Conservation (phyloP, 2,888 invertebrate species). For the Dolichopus griseipennis region DNA sequence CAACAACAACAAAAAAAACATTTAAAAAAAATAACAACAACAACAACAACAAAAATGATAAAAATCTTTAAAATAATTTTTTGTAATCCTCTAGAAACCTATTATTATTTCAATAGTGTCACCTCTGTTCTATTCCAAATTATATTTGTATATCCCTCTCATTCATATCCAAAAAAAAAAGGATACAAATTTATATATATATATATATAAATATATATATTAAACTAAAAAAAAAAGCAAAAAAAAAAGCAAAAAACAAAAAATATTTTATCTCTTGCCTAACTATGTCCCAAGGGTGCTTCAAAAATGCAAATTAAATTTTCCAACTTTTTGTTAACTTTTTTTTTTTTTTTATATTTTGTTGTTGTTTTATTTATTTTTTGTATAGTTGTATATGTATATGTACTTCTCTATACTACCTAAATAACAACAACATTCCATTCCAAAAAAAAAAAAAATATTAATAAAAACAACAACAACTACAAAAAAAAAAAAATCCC, state of each 20-base stretch:
- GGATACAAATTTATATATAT: neutral
- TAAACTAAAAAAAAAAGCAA: too few species aligned
- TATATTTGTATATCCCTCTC: neutral
- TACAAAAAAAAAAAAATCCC: neutral
- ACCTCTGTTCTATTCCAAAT: conserved; percentile 1
- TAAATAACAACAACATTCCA: neutral
- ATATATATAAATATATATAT: neutral
- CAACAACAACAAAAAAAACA: neutral
- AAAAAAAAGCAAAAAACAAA: too few species aligned
- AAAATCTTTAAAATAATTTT: too few species aligned
- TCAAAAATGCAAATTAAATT: conserved; percentile 6
- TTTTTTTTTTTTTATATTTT: neutral
- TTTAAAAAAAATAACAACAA: neutral
- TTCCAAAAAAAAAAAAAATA: neutral
- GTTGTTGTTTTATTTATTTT: neutral
- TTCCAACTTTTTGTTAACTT: neutral
- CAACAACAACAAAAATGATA: neutral
- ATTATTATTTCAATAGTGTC: conserved; percentile 6
- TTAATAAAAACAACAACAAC: neutral
- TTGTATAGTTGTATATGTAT: neutral
- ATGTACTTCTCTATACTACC: too few species aligned
- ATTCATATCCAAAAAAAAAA: neutral
- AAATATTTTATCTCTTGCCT: neutral
- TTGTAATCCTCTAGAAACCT: neutral
- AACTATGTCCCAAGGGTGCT: conserved; percentile 6